Evolutionary conservation across 2,113 vertebrate genomes (phyloP), one percentile per base, ranked within the genome.

Genomic region (Solea solea): DNA sequence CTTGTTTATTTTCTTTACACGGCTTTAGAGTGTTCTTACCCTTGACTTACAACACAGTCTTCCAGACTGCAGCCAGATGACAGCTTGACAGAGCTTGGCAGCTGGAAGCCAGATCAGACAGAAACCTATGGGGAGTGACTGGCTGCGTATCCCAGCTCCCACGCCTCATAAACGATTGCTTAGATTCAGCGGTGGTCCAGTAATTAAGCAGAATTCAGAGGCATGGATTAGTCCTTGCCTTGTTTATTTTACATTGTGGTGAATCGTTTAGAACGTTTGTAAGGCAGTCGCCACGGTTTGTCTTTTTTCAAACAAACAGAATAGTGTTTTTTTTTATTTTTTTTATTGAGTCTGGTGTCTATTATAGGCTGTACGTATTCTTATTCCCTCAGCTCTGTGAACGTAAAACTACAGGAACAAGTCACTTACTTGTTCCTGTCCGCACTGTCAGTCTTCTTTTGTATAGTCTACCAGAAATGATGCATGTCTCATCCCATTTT

Each of bases 401-500:
- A 40, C 46, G 34, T 57, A 69, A 63, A 66, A 42, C 55, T 12
- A 8, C 40, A 46, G 40, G 64, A 54, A 62, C 50, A 55, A 39
- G 56, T 63, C 42, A 14, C 41, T 76, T 46, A n/a, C 34, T 53
- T 66, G 66, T 48, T 14, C 10, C 39, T 28, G 42, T 27, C 55
- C 42, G 52, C 8, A 9, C 48, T 54, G 69, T 54, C 77, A 69
- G 7, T 65, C 72, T 54, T 52, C 51, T 41, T 42, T 69, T 74
- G 76, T 65, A 46, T 5, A 53, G 62, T 10, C 0, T 4, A 27
- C 21, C 11, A 76, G 64, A 78, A 64, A 50, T n/a, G 50, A 70
- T 58, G 72, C 54, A 25, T 61, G 75, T 62, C 69, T 83, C 74
- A 77, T 87, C 82, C 72, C 44, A 72, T 79, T 79, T 61, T 66